phyloP scores from a whole-genome alignment of 2,888 invertebrate genomes.

The Eucera pruinosa region DNA sequence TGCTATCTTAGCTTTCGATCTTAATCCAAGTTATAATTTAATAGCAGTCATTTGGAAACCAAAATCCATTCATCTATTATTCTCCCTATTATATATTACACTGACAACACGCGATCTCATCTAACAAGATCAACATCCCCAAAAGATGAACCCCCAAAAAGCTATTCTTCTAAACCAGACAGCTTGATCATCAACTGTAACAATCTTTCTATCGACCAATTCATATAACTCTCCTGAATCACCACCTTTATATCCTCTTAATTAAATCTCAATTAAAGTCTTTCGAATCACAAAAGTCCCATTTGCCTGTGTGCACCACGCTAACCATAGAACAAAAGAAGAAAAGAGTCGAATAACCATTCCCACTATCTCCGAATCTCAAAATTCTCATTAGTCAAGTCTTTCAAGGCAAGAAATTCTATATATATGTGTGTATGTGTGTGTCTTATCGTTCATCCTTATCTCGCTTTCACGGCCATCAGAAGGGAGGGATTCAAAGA shows the following conservation, averaged over 20 bases:
- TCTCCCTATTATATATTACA: neutral
- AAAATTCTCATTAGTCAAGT: constrained; percentile 58
- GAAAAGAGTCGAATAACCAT: constrained; percentile 14
- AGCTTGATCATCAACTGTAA: no score
- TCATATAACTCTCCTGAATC: neutral
- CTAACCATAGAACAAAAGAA: neutral
- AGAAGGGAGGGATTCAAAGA: neutral
- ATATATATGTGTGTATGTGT: no score
- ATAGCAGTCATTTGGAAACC: no score
- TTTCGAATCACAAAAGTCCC: constrained; percentile 16
- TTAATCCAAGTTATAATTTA: no score
- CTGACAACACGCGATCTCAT: neutral
- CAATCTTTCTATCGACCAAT: neutral
- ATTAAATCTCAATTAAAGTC: constrained; percentile 43
- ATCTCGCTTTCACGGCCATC: constrained; percentile 41
- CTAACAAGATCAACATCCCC: neutral
- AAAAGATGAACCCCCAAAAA: neutral
- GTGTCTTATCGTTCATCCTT: constrained; percentile 59
- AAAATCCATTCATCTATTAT: neutral
- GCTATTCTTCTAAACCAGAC: no score
- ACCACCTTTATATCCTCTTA: neutral
- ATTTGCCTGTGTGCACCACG: no score
- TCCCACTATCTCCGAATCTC: constrained; percentile 36
- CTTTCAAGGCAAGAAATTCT: constrained; percentile 25
- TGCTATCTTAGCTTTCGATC: no score